A percentile compares a stretch with the other conserved stretches of the same genome.
Conservation (phyloP, 2,113 vertebrate species). For the Tupaia chinensis region DNA sequence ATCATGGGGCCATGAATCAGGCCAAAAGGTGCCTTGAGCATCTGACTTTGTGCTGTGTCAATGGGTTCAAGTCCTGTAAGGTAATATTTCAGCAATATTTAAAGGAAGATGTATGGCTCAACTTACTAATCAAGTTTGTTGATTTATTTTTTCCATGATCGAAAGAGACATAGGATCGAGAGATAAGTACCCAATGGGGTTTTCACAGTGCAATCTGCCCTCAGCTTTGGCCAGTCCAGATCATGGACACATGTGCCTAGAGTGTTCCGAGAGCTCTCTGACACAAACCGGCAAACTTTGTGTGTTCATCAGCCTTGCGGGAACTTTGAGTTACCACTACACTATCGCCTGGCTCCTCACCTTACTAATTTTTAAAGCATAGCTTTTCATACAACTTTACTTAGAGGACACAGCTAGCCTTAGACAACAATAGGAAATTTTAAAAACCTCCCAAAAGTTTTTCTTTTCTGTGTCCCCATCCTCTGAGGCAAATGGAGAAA, state of each 20-base stretch:
- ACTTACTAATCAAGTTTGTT: neutral
- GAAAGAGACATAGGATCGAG: too few relatives aligned
- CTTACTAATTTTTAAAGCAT: neutral
- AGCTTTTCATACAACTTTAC: neutral
- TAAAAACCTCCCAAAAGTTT: neutral
- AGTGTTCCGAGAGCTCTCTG: too few relatives aligned
- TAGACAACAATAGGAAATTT: neutral
- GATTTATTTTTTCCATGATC: too few relatives aligned
- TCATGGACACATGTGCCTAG: too few relatives aligned
- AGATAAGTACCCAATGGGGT: too few relatives aligned
- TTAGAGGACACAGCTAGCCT: neutral
- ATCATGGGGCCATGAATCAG: neutral
- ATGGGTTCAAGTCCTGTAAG: neutral
- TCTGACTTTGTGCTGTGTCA: neutral
- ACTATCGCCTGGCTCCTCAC: neutral
- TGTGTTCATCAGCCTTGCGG: too few relatives aligned
- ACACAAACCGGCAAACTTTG: too few relatives aligned
- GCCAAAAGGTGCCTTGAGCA: fast-evolving
- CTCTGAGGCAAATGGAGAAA: neutral
- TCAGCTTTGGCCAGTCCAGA: too few relatives aligned
- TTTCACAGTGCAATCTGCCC: too few relatives aligned
- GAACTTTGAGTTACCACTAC: too few relatives aligned
- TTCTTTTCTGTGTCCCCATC: neutral
- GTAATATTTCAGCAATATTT: neutral
- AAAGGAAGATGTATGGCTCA: neutral